phyloP scores from a whole-genome alignment of 35 echinoderm and acorn worm genomes.

The Ophioderma brevispina region DNA sequence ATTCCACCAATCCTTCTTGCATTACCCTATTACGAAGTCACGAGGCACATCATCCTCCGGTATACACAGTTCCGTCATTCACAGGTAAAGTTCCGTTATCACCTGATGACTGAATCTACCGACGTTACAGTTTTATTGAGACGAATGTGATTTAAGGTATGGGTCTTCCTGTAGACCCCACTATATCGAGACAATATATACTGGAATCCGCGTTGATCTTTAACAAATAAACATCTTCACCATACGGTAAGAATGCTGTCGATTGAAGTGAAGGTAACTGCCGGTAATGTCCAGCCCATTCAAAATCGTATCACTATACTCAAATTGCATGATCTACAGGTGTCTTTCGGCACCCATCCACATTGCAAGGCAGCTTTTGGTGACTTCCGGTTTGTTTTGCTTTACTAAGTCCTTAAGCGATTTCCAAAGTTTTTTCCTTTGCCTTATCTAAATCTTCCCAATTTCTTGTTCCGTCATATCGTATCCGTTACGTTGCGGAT shows the following conservation, averaged over 20 bases:
- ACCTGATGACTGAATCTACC: background rate
- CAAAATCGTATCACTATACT: slow-evolving; percentile 43
- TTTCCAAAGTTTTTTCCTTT: background rate
- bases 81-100: background rate
- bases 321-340: slow-evolving; percentile 35
- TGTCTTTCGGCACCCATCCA: slow-evolving; percentile 42
- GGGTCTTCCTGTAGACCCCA: slow-evolving; percentile 13
- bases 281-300: slow-evolving; percentile 45
- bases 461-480: slow-evolving; percentile 13
- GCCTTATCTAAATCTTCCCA: slow-evolving; percentile 12
- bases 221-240: slow-evolving; percentile 29
- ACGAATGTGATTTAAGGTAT: slow-evolving; percentile 21
- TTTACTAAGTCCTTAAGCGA: background rate
- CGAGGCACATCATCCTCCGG: slow-evolving; percentile 16
- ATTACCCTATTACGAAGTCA: slow-evolving; percentile 44
- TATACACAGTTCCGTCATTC: slow-evolving; percentile 28
- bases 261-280: slow-evolving; percentile 42
- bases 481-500: slow-evolving; percentile 25
- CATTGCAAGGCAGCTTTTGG: slow-evolving; percentile 17
- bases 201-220: slow-evolving; percentile 39
- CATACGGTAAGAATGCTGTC: background rate
- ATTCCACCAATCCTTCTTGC: slow-evolving; percentile 31
- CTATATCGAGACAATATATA: slow-evolving; percentile 29
- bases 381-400: slow-evolving; percentile 24
- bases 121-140: slow-evolving; percentile 30